phyloP scores from a whole-genome alignment of 2,113 vertebrate species.

The Microtus richardsoni region DNA sequence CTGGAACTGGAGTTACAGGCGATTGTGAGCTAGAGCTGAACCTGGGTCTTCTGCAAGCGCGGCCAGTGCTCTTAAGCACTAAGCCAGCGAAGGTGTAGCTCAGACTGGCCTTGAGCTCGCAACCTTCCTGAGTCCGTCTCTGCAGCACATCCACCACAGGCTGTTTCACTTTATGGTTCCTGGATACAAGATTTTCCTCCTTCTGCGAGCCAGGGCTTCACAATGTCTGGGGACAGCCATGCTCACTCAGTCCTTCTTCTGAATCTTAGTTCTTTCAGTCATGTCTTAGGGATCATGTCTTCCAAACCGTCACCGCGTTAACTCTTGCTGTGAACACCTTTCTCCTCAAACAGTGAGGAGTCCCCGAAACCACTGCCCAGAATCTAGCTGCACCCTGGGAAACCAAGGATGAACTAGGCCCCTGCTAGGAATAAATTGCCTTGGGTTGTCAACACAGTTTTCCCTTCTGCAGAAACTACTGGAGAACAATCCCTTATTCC shows the following conservation, averaged over 20 bases:
- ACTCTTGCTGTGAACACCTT: neutral
- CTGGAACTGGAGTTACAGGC: neutral
- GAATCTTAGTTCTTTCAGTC: neutral
- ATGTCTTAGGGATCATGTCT: neutral
- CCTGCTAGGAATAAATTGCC: neutral
- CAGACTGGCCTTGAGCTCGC: neutral
- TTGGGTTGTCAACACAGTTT: neutral
- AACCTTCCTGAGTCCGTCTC: neutral
- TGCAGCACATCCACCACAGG: neutral
- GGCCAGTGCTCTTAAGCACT: neutral
- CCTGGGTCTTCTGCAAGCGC: neutral
- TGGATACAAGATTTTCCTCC: neutral
- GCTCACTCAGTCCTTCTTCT: neutral
- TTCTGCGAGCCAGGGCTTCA: neutral
- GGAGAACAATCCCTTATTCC: neutral
- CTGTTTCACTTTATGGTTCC: neutral
- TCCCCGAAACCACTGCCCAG: neutral
- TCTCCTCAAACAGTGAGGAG: neutral
- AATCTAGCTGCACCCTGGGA: neutral
- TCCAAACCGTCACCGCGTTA: neutral
- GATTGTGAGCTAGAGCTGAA: neutral
- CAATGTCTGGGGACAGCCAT: neutral
- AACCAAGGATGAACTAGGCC: neutral
- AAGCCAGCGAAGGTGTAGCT: neutral
- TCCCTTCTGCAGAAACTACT: neutral